A percentile compares a stretch with the other conserved stretches of the same genome.
Evolutionary conservation across 2,888 invertebrate species (phyloP).

Genomic region (Glyphotaelius pellucidus): DNA sequence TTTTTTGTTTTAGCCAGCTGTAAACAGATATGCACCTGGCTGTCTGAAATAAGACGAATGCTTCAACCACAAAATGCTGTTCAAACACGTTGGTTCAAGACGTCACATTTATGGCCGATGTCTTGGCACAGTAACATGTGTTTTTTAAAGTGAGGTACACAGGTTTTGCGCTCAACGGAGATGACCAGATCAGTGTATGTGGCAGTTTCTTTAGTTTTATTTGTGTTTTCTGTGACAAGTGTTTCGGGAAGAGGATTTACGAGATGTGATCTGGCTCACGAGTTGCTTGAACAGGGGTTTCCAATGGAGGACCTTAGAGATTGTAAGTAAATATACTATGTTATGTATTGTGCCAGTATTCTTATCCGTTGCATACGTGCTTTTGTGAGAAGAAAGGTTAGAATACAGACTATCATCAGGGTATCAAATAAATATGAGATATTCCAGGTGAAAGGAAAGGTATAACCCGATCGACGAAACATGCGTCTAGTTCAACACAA

Average conservation of each 20-base stretch:
- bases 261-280: conserved; percentile 69
- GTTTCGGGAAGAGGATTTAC: conserved; percentile 65
- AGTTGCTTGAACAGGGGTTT: conserved; percentile 69
- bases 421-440: too few species aligned
- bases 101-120: neutral
- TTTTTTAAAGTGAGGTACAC: neutral
- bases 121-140: conserved; percentile 1
- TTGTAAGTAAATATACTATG: conserved; percentile 50
- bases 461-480: too few species aligned
- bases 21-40: neutral
- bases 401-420: too few species aligned
- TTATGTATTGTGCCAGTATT: neutral
- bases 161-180: neutral
- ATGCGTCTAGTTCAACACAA: too few species aligned
- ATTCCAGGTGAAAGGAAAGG: too few species aligned
- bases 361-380: neutral
- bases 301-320: conserved; percentile 67
- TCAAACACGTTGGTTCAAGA: neutral
- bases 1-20: neutral
- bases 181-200: conserved; percentile 19
- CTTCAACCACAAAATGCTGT: neutral
- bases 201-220: neutral
- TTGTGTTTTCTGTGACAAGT: neutral
- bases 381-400: neutral
- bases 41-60: conserved; percentile 20